These are phyloP conservation scores for Trogon melanurus DNA, from an alignment of 2,113 vertebrate genomes.

Conservation along the genomic window DNA sequence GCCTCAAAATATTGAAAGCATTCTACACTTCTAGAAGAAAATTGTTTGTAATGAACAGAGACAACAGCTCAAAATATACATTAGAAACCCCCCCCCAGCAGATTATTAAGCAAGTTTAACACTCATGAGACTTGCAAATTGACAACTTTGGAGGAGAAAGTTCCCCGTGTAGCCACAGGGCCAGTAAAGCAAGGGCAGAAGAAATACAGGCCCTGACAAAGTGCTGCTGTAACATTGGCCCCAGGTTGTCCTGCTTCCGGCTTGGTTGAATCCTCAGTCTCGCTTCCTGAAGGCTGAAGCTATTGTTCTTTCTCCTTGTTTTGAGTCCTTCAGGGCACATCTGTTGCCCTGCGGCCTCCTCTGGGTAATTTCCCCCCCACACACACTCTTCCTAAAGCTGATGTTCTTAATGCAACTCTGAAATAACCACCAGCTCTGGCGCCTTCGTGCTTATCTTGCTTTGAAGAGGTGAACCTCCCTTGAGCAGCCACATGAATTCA, in stretches of 20 bases:
- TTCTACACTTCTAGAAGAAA: not conserved
- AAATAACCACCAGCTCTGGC: not conserved
- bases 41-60: not conserved
- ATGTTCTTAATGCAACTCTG: not conserved
- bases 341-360: not conserved
- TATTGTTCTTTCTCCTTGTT: not conserved
- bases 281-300: not conserved
- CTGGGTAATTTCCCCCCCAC: not conserved
- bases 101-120: not conserved
- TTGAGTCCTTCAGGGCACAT: not conserved
- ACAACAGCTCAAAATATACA: not conserved
- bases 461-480: not conserved
- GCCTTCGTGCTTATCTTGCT: not conserved
- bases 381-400: not conserved
- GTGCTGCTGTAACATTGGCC: conserved; percentile 2
- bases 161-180: not conserved
- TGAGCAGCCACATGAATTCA: not conserved
- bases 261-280: not conserved
- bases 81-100: not conserved
- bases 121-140: conserved; percentile 58
- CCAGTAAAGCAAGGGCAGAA: conserved; percentile 33
- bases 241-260: not conserved
- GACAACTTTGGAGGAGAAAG: conserved; percentile 36
- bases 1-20: not conserved
- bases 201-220: conserved; percentile 19